Base-by-base conservation (phyloP, 2,888 invertebrate species). In the Agrochola lychnidis region DNA sequence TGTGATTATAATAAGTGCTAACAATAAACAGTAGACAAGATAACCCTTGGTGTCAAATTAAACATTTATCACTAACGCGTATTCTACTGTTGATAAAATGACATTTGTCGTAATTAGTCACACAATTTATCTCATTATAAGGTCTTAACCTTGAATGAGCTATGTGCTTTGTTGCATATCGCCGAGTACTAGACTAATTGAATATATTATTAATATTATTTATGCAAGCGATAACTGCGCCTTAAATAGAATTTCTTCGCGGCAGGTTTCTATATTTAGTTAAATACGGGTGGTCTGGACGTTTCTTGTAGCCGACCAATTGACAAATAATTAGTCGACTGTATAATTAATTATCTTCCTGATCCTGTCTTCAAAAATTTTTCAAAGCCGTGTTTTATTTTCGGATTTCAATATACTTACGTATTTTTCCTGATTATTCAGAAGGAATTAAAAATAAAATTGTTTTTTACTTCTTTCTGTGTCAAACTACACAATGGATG, bases 81-180 rank as follows among this genome's bases (percentile, higher is more conserved):
- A 80, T 72, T 78, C 45, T 57, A 78, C 48, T 67, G 56, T 78
- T 78, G 53, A 73, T 77, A 83, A 89, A 89, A 90, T 87, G 76
- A 75, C 87, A 91, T 93, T 93, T 93, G 93, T 92, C 89, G 83
- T 89, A 94, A 94, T 94, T 94, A 92, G 93, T 94, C 92, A 92
- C 88, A 88, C 90, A 76, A 83, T 80, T 87, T 92, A 91, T 92
- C 89, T 88, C 74, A 62, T 79, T 79, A 73, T 86, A 86, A 89
- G 92, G 91, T 93, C 91, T 68, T 80, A 81, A 85, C 93, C 93
- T 92, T 92, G 90, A 78, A 76, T 90, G 89, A 90, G 87, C 81
- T 88, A 89, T 89, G 88, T 84, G 80, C 74, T 79, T 88, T 80
- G 78, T 85, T 77, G 79, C 71, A 63, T 72, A 73, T 83, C 67